phyloP scores from a whole-genome alignment of 2,113 vertebrate genomes.

The Calcarius ornatus region DNA sequence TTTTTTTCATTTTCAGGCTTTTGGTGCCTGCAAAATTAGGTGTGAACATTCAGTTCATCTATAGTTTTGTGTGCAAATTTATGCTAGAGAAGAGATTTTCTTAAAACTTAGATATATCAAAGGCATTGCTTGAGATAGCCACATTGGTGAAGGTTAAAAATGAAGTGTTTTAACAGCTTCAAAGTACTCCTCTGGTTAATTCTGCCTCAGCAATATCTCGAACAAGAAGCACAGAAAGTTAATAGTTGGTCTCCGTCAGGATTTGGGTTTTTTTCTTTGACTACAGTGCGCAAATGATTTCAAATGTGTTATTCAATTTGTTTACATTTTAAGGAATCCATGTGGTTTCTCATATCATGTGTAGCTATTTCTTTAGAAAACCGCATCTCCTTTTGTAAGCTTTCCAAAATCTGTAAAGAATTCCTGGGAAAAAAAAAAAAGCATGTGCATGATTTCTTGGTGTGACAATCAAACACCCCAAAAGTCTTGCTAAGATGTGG shows the following conservation, averaged over 20 bases:
- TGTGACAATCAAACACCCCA: not conserved
- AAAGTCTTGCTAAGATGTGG: not conserved
- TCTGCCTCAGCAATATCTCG: not conserved
- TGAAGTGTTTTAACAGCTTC: not conserved
- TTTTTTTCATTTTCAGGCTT: not conserved
- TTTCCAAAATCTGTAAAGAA: not conserved
- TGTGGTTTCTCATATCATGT: not conserved
- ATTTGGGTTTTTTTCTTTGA: not conserved
- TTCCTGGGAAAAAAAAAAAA: not conserved
- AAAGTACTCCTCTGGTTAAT: not conserved
- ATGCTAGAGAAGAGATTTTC: not conserved
- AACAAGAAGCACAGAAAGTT: not conserved
- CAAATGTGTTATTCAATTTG: not conserved
- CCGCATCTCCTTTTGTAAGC: not conserved
- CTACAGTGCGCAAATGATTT: not conserved
- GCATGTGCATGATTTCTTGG: not conserved
- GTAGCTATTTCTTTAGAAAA: not conserved
- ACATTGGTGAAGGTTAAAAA: not conserved
- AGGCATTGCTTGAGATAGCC: not conserved
- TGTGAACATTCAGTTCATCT: not conserved
- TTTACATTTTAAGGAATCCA: not conserved
- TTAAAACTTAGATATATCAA: not conserved
- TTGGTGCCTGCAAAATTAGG: not conserved
- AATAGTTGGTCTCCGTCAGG: not conserved
- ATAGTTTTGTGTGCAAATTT: not conserved